These are phyloP conservation scores for Heterotis niloticus DNA, from an alignment of 2,113 vertebrate species.

Conservation along the genomic window DNA sequence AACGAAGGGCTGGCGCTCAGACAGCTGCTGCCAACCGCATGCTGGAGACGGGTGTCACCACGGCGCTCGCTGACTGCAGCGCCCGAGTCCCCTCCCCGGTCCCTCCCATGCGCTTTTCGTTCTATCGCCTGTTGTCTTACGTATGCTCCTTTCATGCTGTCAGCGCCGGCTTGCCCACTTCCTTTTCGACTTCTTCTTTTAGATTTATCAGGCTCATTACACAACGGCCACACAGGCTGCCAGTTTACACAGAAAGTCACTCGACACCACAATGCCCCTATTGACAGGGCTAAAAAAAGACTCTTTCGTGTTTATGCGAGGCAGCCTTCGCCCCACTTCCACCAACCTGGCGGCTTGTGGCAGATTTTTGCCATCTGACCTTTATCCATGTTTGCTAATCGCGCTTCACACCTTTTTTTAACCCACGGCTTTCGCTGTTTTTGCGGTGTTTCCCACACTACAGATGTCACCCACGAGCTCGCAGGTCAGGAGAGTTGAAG, in stretches of 20 bases:
- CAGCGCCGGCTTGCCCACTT: conserved; percentile 28
- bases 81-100: not conserved
- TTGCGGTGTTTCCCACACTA: not conserved
- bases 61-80: not conserved
- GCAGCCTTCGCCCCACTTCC: not conserved
- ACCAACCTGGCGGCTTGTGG: not conserved
- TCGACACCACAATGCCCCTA: conserved; percentile 50
- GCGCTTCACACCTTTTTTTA: conserved; percentile 1
- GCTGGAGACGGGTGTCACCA: too few relatives aligned
- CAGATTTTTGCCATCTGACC: not conserved
- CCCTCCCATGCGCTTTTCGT: too few relatives aligned
- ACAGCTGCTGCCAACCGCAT: too few relatives aligned
- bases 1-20: too few relatives aligned
- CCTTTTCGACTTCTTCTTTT: conserved; percentile 38
- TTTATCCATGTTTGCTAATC: not conserved
- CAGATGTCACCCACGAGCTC: not conserved
- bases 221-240: conserved; percentile 45
- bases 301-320: conserved; percentile 10
- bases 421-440: not conserved
- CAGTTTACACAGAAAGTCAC: conserved; percentile 51
- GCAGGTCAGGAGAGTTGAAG: too few relatives aligned
- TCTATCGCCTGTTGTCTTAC: not conserved
- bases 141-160: conserved; percentile 15
- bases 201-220: conserved; percentile 48
- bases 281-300: conserved; percentile 44